Evolutionary conservation across 1,140 invertebrate species (phyloP), one percentile per base, ranked within the genome.

Genomic region (Zaprionus capensis): DNA sequence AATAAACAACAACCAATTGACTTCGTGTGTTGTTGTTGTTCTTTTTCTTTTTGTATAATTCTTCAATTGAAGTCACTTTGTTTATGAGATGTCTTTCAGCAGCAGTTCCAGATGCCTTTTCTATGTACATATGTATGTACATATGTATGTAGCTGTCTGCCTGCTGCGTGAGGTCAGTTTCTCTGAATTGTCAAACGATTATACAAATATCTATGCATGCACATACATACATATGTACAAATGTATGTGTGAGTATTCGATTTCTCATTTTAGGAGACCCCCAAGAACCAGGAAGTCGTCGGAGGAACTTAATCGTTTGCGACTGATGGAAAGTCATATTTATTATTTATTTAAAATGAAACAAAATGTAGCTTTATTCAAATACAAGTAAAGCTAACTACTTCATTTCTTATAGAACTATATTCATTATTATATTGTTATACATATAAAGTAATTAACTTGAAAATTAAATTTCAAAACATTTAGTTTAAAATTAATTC

Each of bases 41-140:
- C 31, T 4, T 2, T 34, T 34, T 34, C 31, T 34, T 78, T 66
- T 75, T 78, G 78, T 78, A 80, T 80, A 80, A 80, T 80, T 80
- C 74, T 80, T 78, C 78, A 80, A 80, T 80, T 75, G 78, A 74
- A 80, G 59, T 80, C 78, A 80, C 59, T 78, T 80, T 80, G 78
- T 80, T 80, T 80, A 80, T 74, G 62, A 63, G 63, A 72, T 77
- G 76, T 41, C 58, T 53, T 65, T 31, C 24, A 65, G 26, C 58
- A 28, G 20, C 59, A 44, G 55, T 11, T 46, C 57, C 44, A 46
- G 44, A 15, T 38, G 56, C 36, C n/a, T 38, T 14, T 64, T 28
- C 56, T 71, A 26, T 26, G 24, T 22, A 20, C 20, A 20, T 26
- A 26, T 5, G 4, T 24, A 24, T 24, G 24, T 24, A 24, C 2